Conservation (phyloP, 2,888 invertebrate genomes). For the Stenurella melanura region DNA sequence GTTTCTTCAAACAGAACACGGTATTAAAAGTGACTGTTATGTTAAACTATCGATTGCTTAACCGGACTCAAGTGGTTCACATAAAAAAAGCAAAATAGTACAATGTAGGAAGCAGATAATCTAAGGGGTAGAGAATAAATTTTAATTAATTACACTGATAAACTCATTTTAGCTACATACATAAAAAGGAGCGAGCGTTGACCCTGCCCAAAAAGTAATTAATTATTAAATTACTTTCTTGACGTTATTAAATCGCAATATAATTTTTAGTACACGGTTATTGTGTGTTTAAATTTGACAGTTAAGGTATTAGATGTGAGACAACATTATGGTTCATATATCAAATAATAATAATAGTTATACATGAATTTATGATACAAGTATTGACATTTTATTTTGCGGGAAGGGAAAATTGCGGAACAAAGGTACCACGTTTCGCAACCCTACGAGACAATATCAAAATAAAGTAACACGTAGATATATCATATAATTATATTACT, state of each 20-base stretch:
- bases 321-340: background rate
- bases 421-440: no score
- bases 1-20: no score
- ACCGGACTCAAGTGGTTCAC: background rate
- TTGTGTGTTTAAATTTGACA: background rate
- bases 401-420: no score
- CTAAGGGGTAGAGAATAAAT: background rate
- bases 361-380: no score
- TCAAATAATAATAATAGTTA: background rate
- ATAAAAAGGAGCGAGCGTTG: background rate
- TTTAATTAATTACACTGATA: conserved; percentile 12
- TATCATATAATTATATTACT: no score
- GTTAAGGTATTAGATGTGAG: background rate
- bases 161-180: conserved; percentile 2
- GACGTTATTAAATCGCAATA: background rate
- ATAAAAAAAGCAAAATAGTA: background rate
- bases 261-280: conserved; percentile 12
- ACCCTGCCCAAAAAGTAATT: conserved; percentile 12
- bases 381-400: no score
- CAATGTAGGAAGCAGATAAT: conserved; percentile 5
- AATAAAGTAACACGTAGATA: no score
- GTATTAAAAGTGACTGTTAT: no score
- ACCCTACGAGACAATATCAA: no score
- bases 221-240: conserved; percentile 24
- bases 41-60: no score